Evolutionary conservation across 1,140 invertebrate genomes (phyloP), one percentile per base, ranked within the genome.

Genomic region (Hylaeus volcanicus): DNA sequence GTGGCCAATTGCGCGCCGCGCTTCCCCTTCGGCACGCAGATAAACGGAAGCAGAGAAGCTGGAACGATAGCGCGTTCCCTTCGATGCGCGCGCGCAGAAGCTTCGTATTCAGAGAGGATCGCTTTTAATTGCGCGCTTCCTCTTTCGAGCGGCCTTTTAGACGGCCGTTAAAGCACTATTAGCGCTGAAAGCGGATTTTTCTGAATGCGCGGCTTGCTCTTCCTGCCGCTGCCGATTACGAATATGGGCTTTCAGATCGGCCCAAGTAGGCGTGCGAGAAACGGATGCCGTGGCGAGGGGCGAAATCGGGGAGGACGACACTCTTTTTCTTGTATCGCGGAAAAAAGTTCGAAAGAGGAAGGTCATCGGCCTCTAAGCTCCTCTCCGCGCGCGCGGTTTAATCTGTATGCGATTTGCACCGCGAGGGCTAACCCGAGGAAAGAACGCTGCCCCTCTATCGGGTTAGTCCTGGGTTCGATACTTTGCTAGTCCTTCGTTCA

Each of bases 41-140:
- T 69, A 66, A 68, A 58, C 64, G 64, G 43, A 43, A 15, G 14
- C 68, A 4, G 48, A 43, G n/a, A 6, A 11, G 76, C 55, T 9
- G 14, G 39, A 15, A 39, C 64, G 53, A 61, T 14, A 37, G 26
- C 53, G 63, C 63, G 58, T 74, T 65, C 71, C 69, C 69, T 65
- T 66, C 51, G 63, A 15, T 26, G 39, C n/a, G 45, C 72, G n/a
- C 37, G 2, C 58, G 69, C 39, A 39, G 15, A 56, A 58, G 74
- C 74, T 74, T 77, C 73, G 41, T n/a, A 74, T 86, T 83, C 70
- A 76, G 71, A 56, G 60, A 65, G 37, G 53, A 56, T 14, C 60
- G 81, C 69, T 86, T 87, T 86, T 87, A 86, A 87, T 87, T 71
- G 77, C 85, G 39, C 55, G 64, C 71, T 78, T 72, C 73, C 77